These are phyloP conservation scores for Drosophila tanythrix DNA, from an alignment of 2,888 invertebrate species.

Conservation along the genomic window DNA sequence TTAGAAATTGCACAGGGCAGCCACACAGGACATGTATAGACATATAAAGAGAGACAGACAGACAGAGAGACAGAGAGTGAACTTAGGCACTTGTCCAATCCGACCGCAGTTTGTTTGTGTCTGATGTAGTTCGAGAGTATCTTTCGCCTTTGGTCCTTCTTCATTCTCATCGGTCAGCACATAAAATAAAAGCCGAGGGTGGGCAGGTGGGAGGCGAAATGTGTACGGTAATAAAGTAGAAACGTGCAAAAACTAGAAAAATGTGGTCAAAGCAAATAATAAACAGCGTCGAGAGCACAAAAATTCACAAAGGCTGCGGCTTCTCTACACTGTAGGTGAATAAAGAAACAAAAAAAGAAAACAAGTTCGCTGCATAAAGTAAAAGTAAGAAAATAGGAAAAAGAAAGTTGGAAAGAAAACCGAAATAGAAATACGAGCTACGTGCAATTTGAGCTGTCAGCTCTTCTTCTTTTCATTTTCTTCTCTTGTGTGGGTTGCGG, in stretches of 20 bases:
- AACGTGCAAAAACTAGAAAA: slow-evolving; percentile 80
- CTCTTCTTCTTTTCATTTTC: slow-evolving; percentile 32
- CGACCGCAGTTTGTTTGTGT: slow-evolving; percentile 61
- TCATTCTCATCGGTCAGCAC: slow-evolving; percentile 45
- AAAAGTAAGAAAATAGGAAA: slow-evolving; percentile 26
- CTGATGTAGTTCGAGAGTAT: slow-evolving; percentile 34
- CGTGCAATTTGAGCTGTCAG: slow-evolving; percentile 77
- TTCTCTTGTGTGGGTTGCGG: slow-evolving; percentile 63
- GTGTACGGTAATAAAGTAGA: slow-evolving; percentile 77
- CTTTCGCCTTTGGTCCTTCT: slow-evolving; percentile 8
- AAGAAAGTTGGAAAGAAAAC: slow-evolving; percentile 23
- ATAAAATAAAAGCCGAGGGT: slow-evolving; percentile 46
- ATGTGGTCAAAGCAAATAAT: slow-evolving; percentile 75
- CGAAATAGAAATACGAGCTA: slow-evolving; percentile 57
- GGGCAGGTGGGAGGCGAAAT: slow-evolving; percentile 23
- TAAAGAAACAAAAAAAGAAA: slow-evolving; percentile 11
- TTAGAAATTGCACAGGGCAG: slow-evolving; percentile 67
- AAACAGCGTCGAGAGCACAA: slow-evolving; percentile 62
- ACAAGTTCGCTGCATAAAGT: slow-evolving; percentile 13
- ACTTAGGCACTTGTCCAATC: slow-evolving; percentile 31
- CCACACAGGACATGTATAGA: slow-evolving; percentile 9
- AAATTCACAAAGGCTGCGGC: slow-evolving; percentile 62
- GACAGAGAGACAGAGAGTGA: slow-evolving; percentile 7
- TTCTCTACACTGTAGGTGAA: slow-evolving; percentile 2
- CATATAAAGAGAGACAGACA: background rate